Evolutionary conservation across 2,888 invertebrate species (phyloP), one percentile per base, ranked within the genome.

Genomic region (Melieria picta): DNA sequence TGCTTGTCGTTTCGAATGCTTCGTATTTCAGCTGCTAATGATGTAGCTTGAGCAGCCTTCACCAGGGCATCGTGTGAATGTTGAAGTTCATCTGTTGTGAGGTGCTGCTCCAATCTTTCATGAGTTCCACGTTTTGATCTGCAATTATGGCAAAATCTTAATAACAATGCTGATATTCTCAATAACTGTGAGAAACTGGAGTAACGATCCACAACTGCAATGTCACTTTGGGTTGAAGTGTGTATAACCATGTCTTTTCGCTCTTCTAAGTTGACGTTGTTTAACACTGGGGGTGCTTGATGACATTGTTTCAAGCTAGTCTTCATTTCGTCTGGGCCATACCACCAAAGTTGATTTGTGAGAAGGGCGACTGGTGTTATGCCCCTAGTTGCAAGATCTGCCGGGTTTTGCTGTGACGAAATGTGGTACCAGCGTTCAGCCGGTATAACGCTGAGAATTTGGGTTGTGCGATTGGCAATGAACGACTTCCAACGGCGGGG

Each of bases 371-470:
- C 43, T 43, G 72, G 71, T 42, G 6, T 47, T 45, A 72, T 1
- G 10, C 70, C 72, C 1, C 67, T 48, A 11, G 58, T 72, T 3
- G 69, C 10, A 1, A 72, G 56, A 45, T 74, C 72, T 0, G 72
- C 72, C 45, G 68, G 71, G 48, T 74, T 74, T 7, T 74, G 71
- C 42, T 50, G 58, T 0, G 70, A 62, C 7, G 48, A 16, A 6
- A 67, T 63, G 11, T 71, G 50, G 7, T 45, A 52, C 70, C 74
- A 74, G 47, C 63, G 47, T 50, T 43, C 65, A 6, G 60, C 66
- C 3, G 60, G 62, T 1, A 69, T 65, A 9, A 66, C 60, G 2
- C 16, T 45, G 10, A 73, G 72, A 43, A 73, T 73, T 5, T n/a
- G 60, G 4, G 74, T 60, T 4, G 72, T 56, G 1, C 74, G 50